These are phyloP conservation scores for Drosophila cardini DNA, from an alignment of 1,140 invertebrate genomes.

Conservation along the genomic window DNA sequence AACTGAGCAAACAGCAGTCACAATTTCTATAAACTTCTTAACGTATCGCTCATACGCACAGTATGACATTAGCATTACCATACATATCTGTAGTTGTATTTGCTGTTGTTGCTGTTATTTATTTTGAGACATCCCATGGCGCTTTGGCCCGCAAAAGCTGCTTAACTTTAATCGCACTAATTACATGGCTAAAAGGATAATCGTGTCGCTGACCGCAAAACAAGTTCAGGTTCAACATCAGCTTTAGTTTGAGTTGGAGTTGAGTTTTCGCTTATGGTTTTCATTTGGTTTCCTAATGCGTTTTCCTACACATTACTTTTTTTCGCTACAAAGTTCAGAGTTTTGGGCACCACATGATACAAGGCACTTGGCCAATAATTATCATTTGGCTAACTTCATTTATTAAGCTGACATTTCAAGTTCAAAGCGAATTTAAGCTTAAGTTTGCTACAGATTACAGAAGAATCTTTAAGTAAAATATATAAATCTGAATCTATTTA, in stretches of 20 bases:
- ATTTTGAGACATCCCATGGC: constrained; percentile 27
- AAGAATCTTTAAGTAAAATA: too few relatives aligned
- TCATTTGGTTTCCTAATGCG: constrained; percentile 53
- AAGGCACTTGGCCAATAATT: constrained; percentile 4
- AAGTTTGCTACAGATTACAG: too few relatives aligned
- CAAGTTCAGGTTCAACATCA: constrained; percentile 24
- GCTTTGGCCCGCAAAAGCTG: constrained; percentile 38
- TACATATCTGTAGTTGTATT: constrained; percentile 3
- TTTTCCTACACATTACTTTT: constrained; percentile 19
- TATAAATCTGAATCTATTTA: too few relatives aligned
- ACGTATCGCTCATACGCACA: constrained; percentile 9
- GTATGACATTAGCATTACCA: constrained; percentile 15
- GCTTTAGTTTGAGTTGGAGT: too few relatives aligned
- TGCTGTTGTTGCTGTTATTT: constrained; percentile 3
- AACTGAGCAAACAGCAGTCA: constrained; percentile 37
- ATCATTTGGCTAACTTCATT: constrained; percentile 4
- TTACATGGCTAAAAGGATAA: constrained; percentile 83
- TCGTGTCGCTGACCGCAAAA: constrained; percentile 74
- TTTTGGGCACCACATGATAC: constrained; percentile 7
- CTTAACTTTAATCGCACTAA: constrained; percentile 82
- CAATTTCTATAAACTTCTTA: background rate
- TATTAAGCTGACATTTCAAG: constrained; percentile 1
- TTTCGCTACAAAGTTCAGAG: constrained; percentile 3
- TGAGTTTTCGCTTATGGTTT: background rate
- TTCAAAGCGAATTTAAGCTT: background rate